A percentile compares a stretch with the other conserved stretches of the same genome.
Evolutionary conservation across 2,888 invertebrate genomes (phyloP).

Genomic region (Piscicola geometra): DNA sequence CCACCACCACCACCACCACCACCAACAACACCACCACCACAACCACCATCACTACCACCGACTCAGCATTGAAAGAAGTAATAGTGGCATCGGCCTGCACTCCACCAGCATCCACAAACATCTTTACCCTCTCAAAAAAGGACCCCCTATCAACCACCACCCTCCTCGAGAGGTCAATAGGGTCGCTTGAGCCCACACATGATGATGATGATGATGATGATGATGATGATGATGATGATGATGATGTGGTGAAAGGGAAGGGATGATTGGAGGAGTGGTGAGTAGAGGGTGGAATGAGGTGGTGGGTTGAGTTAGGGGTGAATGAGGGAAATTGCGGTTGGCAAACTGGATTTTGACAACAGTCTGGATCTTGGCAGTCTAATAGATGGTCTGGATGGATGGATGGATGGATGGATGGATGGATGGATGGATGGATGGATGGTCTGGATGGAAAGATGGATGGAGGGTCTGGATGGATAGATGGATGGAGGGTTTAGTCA

Average conservation of each 20-base stretch:
- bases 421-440: conserved; percentile 37
- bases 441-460: not conserved
- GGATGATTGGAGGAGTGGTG: conserved; percentile 70
- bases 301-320: conserved; percentile 92
- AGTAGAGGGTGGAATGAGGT: conserved; percentile 90
- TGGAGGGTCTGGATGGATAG: not conserved
- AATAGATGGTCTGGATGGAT: conserved; percentile 79
- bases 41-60: conserved; percentile 46
- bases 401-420: too few relatives aligned
- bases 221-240: too few relatives aligned
- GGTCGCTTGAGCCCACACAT: too few relatives aligned
- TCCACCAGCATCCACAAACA: conserved; percentile 95
- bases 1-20: conserved; percentile 54
- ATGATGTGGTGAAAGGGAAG: too few relatives aligned
- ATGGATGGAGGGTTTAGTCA: too few relatives aligned
- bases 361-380: conserved; percentile 98
- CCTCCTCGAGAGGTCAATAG: too few relatives aligned
- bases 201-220: too few relatives aligned
- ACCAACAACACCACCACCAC: not conserved
- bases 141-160: conserved; percentile 89
- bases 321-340: conserved; percentile 77
- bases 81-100: conserved; percentile 96
- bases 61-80: conserved; percentile 98
- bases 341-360: conserved; percentile 63
- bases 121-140: conserved; percentile 93